Evolutionary conservation across 2,888 invertebrate species (phyloP), one percentile per base, ranked within the genome.

Genomic region (Apodemia mormo): DNA sequence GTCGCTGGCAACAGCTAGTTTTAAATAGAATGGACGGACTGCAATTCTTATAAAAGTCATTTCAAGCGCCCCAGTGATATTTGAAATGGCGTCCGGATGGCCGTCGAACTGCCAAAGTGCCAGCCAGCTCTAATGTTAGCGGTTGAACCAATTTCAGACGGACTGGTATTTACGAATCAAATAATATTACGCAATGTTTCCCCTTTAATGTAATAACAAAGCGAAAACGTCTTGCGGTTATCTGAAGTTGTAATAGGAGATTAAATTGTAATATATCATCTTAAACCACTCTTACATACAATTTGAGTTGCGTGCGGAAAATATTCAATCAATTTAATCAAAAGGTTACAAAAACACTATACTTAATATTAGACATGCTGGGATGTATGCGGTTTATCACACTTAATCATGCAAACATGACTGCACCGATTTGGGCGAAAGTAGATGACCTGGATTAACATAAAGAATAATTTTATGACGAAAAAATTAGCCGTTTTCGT

Each of bases 11-110:
- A 1, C 7, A 22, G 22, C n/a, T 52, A 52, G n/a, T n/a, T 8
- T 52, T 8, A 64, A 64, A 49, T 14, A n/a, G 14, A 37, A 37
- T 3, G 12, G 8, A 7, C 30, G 56, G 65, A n/a, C 40, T 54
- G 29, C 29, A 65, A 56, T 65, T 65, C 40, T 40, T 65, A 30
- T 30, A 40, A 66, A 52, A 72, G 75, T 75, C 79, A 77, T 80
- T 85, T 86, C 82, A 78, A 80, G 72, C 87, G 89, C 77, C 91
- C 89, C 80, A 90, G 82, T 92, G 91, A 90, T 89, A 92, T 92
- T 91, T 91, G 78, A 69, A 69, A 69, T 69, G 54, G 69, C 80
- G 82, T 69, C 67, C 71, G 78, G 79, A 78, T 68, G 77, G 74
- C 76, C 79, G 85, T 83, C 81, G 66, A 68, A 71, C 69, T 70